Base-by-base conservation (phyloP, 2,888 invertebrate species). In the Zygogramma bicolorata region DNA sequence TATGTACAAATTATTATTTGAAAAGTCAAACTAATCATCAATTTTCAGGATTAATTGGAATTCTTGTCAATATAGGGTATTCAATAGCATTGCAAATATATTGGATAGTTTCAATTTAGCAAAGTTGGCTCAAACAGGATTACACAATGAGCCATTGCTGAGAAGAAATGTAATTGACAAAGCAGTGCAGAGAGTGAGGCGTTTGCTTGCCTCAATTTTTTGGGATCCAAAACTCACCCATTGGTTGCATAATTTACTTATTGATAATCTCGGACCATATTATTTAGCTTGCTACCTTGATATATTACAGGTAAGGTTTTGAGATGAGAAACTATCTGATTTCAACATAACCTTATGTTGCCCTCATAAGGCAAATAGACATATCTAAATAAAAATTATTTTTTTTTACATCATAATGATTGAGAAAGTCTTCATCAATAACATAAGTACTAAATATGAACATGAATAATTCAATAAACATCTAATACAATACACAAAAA, bases 231-330 rank as follows among this genome's bases (percentile, higher is more conserved):
- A 91, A 76, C 86, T 93, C 25, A 90, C 91, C 0, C 93, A 94
- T 78, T 96, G 96, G 96, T 85, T 96, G 34, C 95, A 96, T 85
- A 88, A 89, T 49, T 84, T 93, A 8, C 84, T 95, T 6, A 89
- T 94, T 77, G 94, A 95, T 74, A 88, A 91, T 80, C 86, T 95
- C 58, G 91, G 90, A 62, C 88, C 89, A 18, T 88, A 89, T 4
- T 93, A 93, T 83, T 88, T 95, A 77, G 90, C 91, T 0, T 91
- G 91, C 6, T 95, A 95, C 85, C 88, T 95, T 18, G 95, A 95
- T 81, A 92, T 94, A 61, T 85, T 95, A 76, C 95, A 95, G 88
- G 93, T 91, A 83, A 78, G 74, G 67, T 63, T 59, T 65, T 65
- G 22, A 8, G 15, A 15, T n/a, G 10, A 53, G 5, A 53, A 13